Evolutionary conservation across 2,888 invertebrate species (phyloP), one percentile per base, ranked within the genome.

Genomic region (Ptychoptera contaminata): DNA sequence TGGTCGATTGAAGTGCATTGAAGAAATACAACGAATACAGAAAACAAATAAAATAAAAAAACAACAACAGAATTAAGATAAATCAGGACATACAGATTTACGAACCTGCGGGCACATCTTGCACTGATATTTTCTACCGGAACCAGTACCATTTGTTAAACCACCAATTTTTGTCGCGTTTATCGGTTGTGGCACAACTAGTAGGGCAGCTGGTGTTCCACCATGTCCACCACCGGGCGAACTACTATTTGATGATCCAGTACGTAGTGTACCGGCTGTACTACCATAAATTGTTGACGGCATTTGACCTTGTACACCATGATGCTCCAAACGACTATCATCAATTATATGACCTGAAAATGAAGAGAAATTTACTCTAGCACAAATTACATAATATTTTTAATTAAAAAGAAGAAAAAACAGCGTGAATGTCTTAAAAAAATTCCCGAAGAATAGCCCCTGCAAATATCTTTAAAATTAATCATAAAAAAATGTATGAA

Each of bases 31-130:
- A n/a, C n/a, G n/a, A n/a, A n/a, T n/a, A n/a, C n/a, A n/a, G n/a
- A n/a, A n/a, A n/a, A 9, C 3, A 32, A 32, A 32, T 11, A n/a
- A 32, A 32, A 32, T 32, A 32, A 32, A 32, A 32, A 32, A 32
- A 32, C 4, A 7, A 3, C 11, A 32, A 32, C 4, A 32, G n/a
- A 9, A 32, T 7, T 9, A 32, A 32, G 9, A 11, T 11, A 32
- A 32, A 32, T 32, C 9, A 32, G n/a, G n/a, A 32, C 32, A 32
- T 11, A 32, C 32, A 11, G 9, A 11, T 32, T 9, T 11, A 32
- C n/a, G 9, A 11, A 32, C 92, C 88, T 93, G 90, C 52, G 91
- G 90, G 63, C 91, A 91, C 91, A 92, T 92, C 71, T 92, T 92
- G 77, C 91, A 91, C 65, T 88, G 88, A 69, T 91, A 92, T 69